These are phyloP conservation scores for Paracentrotus lividus DNA, from an alignment of 53 echinoderm and acorn worm species.

Conservation along the genomic window DNA sequence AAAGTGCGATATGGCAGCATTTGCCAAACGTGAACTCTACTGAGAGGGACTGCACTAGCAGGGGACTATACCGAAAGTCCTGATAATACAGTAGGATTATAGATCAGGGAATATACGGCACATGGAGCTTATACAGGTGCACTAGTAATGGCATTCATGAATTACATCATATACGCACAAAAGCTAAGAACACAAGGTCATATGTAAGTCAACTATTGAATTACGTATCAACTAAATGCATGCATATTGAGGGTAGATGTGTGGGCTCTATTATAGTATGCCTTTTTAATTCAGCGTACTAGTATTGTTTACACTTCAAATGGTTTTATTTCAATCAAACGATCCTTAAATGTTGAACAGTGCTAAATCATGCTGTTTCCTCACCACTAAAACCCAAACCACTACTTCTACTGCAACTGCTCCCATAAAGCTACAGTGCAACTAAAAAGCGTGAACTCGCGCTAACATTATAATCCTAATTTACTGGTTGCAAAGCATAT, in stretches of 20 bases:
- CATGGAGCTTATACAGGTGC: neutral
- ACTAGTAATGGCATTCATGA: neutral
- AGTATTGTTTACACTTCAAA: no score
- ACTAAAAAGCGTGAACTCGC: no score
- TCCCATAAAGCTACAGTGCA: no score
- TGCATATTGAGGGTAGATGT: neutral
- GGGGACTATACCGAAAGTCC: neutral
- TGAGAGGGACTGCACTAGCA: neutral
- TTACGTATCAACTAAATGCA: neutral
- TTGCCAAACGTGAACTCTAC: neutral
- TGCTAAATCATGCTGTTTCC: no score
- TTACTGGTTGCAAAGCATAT: no score
- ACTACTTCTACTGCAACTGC: no score
- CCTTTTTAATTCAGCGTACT: no score
- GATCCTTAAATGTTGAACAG: no score
- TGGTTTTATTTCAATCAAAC: no score
- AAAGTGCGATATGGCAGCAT: neutral
- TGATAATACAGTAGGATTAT: conserved; percentile 7
- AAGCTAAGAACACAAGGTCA: neutral
- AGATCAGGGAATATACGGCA: neutral
- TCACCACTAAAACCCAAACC: no score
- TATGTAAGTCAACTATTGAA: neutral
- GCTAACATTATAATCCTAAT: no score
- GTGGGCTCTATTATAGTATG: neutral
- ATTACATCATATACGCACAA: neutral